A percentile compares a stretch with the other conserved stretches of the same genome.
These are phyloP conservation scores for Tineola bisselliella DNA, from an alignment of 2,888 invertebrate genomes.

Conservation along the genomic window DNA sequence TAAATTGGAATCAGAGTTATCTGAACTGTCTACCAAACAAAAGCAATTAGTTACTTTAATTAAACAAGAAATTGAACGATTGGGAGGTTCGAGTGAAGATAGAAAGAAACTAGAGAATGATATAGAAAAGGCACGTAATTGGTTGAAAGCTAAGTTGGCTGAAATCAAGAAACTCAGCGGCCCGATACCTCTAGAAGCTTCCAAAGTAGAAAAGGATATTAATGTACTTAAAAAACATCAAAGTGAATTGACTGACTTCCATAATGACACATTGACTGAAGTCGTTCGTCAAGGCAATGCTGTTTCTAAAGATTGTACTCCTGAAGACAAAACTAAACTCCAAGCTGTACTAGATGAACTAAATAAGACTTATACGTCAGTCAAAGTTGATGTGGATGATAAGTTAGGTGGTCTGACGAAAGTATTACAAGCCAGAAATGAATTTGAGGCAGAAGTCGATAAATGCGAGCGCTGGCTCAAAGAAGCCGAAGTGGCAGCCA, in stretches of 20 bases:
- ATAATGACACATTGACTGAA: slow-evolving; percentile 77
- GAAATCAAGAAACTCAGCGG: slow-evolving; percentile 80
- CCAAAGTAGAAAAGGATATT: slow-evolving; percentile 85
- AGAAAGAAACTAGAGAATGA: slow-evolving; percentile 81
- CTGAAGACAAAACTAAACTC: slow-evolving; percentile 72
- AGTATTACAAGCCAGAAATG: slow-evolving; percentile 78
- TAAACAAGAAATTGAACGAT: slow-evolving; percentile 77
- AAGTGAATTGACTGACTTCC: slow-evolving; percentile 79
- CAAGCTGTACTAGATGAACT: slow-evolving; percentile 75
- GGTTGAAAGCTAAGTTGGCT: slow-evolving; percentile 81
- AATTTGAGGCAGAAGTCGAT: slow-evolving; percentile 83
- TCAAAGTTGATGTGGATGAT: slow-evolving; percentile 78
- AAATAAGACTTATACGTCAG: slow-evolving; percentile 74
- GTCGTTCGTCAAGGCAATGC: slow-evolving; percentile 79
- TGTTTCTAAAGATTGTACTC: slow-evolving; percentile 84
- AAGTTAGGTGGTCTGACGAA: slow-evolving; percentile 77
- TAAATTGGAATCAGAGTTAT: slow-evolving; percentile 77
- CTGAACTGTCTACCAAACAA: slow-evolving; percentile 78
- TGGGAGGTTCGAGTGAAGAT: slow-evolving; percentile 75
- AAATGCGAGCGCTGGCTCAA: slow-evolving; percentile 89
- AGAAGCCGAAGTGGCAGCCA: slow-evolving; percentile 88
- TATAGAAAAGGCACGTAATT: slow-evolving; percentile 80
- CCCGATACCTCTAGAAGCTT: slow-evolving; percentile 80
- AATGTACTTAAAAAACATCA: slow-evolving; percentile 79
- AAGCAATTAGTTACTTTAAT: slow-evolving; percentile 76